These are phyloP conservation scores for Drosophila trapezifrons DNA, from an alignment of 1,140 invertebrate species.

Conservation along the genomic window DNA sequence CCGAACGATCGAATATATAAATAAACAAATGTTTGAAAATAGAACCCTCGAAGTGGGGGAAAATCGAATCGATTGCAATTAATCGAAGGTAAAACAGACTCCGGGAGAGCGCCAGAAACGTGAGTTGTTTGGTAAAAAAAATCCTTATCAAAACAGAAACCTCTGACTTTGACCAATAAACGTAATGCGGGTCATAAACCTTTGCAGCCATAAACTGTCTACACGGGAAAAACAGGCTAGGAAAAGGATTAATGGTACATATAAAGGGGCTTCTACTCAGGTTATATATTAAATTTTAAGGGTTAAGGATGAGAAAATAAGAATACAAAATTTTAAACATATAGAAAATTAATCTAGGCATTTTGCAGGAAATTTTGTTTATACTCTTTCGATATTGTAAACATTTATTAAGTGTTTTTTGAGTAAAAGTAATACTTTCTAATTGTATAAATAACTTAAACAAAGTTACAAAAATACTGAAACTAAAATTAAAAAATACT, in stretches of 20 bases:
- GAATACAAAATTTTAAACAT: neutral
- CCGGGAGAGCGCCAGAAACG: constrained; percentile 28
- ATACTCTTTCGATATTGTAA: neutral
- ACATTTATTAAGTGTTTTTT: neutral
- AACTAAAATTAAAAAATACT: no score
- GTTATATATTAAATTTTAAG: no score
- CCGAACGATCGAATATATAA: constrained; percentile 53
- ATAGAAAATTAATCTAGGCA: neutral
- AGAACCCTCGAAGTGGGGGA: constrained; percentile 44
- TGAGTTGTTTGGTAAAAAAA: constrained; percentile 56
- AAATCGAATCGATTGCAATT: constrained; percentile 59
- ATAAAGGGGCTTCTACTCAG: no score
- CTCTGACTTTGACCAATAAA: constrained; percentile 28
- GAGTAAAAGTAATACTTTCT: neutral
- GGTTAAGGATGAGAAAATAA: no score
- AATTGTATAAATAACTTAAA: neutral
- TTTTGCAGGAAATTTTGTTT: no score
- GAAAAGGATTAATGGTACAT: neutral
- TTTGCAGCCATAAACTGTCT: constrained; percentile 26
- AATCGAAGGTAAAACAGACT: constrained; percentile 46
- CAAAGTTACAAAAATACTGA: no score
- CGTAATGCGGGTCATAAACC: constrained; percentile 39
- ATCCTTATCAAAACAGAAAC: constrained; percentile 38
- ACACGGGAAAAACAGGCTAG: neutral
- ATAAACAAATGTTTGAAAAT: constrained; percentile 54